Percentiles rank a stretch among this genome's conserved stretches.
These are phyloP conservation scores for Eupithecia dodoneata DNA, from an alignment of 2,888 invertebrate genomes.

Conservation along the genomic window DNA sequence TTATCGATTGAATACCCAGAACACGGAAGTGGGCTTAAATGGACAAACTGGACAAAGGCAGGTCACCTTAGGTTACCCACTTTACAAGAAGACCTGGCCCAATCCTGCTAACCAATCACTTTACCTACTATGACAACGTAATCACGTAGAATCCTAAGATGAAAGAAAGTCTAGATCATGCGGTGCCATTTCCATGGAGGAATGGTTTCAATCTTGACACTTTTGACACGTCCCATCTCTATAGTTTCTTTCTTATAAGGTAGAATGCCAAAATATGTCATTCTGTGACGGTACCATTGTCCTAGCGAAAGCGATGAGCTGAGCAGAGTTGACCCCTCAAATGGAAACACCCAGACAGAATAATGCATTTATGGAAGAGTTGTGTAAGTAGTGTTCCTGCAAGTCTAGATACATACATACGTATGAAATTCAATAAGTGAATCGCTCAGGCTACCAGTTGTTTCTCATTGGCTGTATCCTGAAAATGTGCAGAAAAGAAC, in stretches of 20 bases:
- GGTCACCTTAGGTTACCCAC: neutral
- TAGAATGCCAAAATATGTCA: too few species aligned
- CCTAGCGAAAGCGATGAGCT: too few species aligned
- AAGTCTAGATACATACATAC: neutral
- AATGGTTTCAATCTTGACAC: neutral
- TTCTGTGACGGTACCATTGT: too few species aligned
- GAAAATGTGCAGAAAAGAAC: neutral
- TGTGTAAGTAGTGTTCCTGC: neutral
- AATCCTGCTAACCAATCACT: neutral
- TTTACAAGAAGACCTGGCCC: neutral
- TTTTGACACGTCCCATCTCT: too few species aligned
- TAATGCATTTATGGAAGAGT: neutral
- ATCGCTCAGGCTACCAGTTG: neutral
- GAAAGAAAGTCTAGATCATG: neutral
- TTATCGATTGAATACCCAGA: conserved; percentile 17
- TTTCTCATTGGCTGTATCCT: neutral
- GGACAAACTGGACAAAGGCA: neutral
- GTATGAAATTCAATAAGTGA: neutral
- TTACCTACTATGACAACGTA: neutral
- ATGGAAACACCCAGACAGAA: neutral
- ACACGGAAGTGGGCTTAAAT: neutral
- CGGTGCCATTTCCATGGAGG: neutral
- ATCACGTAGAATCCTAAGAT: neutral
- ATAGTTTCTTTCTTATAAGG: too few species aligned
- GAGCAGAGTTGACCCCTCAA: neutral